A percentile compares a stretch with the other conserved stretches of the same genome.
Conservation (phyloP, 1,140 invertebrate species). For the Ceratitis capitata region DNA sequence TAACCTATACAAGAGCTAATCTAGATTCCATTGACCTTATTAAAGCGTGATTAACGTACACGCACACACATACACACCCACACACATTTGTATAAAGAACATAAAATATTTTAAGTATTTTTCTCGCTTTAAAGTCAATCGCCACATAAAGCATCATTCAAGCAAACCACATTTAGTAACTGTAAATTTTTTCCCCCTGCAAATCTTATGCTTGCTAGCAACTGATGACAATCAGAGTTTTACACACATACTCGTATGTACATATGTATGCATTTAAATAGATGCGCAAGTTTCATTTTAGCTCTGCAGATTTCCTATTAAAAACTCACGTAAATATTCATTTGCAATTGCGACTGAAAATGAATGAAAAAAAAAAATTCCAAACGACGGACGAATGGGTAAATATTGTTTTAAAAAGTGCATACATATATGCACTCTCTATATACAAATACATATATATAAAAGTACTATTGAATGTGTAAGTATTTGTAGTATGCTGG, state of each 20-base stretch:
- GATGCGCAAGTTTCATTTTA: neutral
- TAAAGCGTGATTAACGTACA: neutral
- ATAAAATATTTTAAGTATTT: neutral
- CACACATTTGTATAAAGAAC: neutral
- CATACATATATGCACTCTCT: neutral
- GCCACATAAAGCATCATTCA: no score
- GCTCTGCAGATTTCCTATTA: conserved; percentile 33
- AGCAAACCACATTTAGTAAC: neutral
- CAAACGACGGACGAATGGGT: neutral
- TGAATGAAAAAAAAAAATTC: neutral
- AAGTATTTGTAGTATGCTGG: no score
- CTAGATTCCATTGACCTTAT: neutral
- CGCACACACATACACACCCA: neutral
- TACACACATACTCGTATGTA: no score
- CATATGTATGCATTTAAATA: no score
- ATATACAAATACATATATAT: neutral
- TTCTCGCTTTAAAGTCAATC: neutral
- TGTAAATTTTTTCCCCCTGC: neutral
- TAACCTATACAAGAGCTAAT: neutral
- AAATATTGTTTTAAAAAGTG: neutral
- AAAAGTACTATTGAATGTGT: no score
- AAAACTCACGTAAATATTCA: conserved; percentile 20
- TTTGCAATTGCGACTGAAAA: neutral
- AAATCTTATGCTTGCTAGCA: neutral
- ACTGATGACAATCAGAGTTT: neutral